These are phyloP conservation scores for Dysidea cf. avara DNA, from an alignment of 37 sponge, comb jelly and placozoan genomes.

Conservation along the genomic window DNA sequence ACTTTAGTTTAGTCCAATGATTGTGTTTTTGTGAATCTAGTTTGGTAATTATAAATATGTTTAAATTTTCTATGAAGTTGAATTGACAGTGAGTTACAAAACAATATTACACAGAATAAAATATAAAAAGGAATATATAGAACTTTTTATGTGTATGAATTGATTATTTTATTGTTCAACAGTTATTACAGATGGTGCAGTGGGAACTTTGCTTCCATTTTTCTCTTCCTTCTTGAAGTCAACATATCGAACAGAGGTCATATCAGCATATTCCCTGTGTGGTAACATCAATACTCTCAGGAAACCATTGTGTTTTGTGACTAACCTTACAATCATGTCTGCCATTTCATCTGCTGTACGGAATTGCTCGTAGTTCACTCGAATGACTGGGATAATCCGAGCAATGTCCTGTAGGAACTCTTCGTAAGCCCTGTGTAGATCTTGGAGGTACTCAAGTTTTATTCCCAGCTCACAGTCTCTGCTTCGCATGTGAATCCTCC, in stretches of 20 bases:
- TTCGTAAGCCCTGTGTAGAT: slow-evolving; percentile 85
- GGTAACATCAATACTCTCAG: neutral
- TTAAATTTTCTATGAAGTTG: too few relatives aligned
- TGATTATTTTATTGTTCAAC: too few relatives aligned
- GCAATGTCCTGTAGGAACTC: slow-evolving; percentile 88
- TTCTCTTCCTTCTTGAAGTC: slow-evolving; percentile 53
- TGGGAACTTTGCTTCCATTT: neutral
- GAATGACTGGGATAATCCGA: slow-evolving; percentile 90
- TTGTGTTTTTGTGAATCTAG: too few relatives aligned
- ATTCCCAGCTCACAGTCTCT: slow-evolving; percentile 90
- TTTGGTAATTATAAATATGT: too few relatives aligned
- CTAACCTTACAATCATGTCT: slow-evolving; percentile 88
- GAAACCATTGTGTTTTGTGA: neutral
- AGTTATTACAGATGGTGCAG: too few relatives aligned
- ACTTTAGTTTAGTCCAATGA: too few relatives aligned
- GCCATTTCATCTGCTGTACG: slow-evolving; percentile 93
- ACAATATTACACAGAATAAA: too few relatives aligned
- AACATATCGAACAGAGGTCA: slow-evolving; percentile 79
- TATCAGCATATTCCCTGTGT: slow-evolving; percentile 83
- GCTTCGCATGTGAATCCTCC: slow-evolving; percentile 74
- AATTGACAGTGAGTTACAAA: too few relatives aligned
- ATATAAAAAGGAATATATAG: too few relatives aligned
- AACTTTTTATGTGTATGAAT: too few relatives aligned
- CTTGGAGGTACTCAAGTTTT: slow-evolving; percentile 79
- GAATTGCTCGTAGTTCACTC: slow-evolving; percentile 91